Base-by-base conservation (phyloP, 2,888 invertebrate species). In the Chrysolina oricalcia region DNA sequence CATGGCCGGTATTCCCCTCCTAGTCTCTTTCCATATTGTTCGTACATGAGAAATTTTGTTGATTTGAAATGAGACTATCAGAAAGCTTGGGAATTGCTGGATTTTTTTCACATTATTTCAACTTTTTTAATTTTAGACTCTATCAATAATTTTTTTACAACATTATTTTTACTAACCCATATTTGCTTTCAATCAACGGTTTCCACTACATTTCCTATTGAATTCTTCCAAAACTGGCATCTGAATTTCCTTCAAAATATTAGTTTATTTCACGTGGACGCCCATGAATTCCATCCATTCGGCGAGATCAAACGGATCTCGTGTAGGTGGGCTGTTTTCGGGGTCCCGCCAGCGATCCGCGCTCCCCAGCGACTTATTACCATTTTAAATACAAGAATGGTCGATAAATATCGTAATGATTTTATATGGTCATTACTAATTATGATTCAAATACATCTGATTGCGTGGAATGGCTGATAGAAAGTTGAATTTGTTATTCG, bases 321-420 rank as follows among this genome's bases (percentile, higher is more conserved):
- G 74, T 73, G 74, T 76, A 78, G 73, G 76, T 78, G 76, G 78
- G 68, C 76, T 59, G 17, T 71, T 65, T 43, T 43, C 40, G 68
- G 72, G 63, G 71, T 71, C 76, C 73, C 76, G 73, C 76, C 23
- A 72, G 76, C 66, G 64, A 75, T 75, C 66, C 43, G 69, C 66
- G 56, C 67, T 59, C 69, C 64, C 56, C 63, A 17, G 56, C 23
- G 43, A 70, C 67, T 63, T 35, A 50, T 73, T 67, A 70, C 62
- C 73, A 63, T 76, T 76, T 62, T 48, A 23, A 67, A 67, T 66
- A 70, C 63, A 70, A 69, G 72, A 73, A 73, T 70, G 72, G 19
- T 41, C 65, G 59, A 75, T 72, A 70, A 72, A 75, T 76, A 76
- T 70, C 35, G 53, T 35, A 68, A 62, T 66, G 70, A 76, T 70